A percentile compares a stretch with the other conserved stretches of the same genome.
phyloP scores from a whole-genome alignment of 2,797 vertebrate species.

The Tragelaphus oryx region DNA sequence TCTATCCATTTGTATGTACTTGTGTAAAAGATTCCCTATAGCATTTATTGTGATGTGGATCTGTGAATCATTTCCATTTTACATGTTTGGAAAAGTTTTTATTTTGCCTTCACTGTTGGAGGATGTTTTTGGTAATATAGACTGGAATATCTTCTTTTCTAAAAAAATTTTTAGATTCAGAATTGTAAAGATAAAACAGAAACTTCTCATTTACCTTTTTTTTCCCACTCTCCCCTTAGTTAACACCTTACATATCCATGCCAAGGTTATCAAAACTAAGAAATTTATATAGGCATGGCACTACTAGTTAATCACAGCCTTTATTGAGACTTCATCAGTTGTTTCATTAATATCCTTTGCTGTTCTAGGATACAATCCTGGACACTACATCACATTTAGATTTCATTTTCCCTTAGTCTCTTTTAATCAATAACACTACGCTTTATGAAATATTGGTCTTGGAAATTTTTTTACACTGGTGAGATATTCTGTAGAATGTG shows the following conservation, averaged over 20 bases:
- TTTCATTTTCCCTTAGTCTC: background rate
- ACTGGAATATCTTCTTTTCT: background rate
- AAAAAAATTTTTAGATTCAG: background rate
- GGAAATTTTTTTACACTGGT: too few relatives aligned
- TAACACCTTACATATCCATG: too few relatives aligned
- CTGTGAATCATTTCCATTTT: background rate
- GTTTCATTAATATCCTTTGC: background rate
- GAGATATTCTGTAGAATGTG: too few relatives aligned
- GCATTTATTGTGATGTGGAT: background rate
- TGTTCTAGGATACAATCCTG: background rate
- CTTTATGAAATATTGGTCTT: too few relatives aligned
- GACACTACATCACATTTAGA: background rate
- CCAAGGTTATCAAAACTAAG: background rate
- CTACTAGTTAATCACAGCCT: background rate
- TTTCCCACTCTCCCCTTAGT: background rate
- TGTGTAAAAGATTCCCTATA: background rate
- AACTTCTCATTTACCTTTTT: background rate
- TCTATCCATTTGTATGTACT: background rate
- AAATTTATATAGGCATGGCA: background rate
- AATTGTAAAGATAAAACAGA: background rate
- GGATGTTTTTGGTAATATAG: background rate
- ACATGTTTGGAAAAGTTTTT: background rate
- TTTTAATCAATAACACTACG: too few relatives aligned
- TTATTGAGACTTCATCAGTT: background rate
- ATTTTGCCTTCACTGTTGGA: background rate